A percentile compares a stretch with the other conserved stretches of the same genome.
Evolutionary conservation across 2,888 invertebrate species (phyloP).

Genomic region (Orthosia gothica): DNA sequence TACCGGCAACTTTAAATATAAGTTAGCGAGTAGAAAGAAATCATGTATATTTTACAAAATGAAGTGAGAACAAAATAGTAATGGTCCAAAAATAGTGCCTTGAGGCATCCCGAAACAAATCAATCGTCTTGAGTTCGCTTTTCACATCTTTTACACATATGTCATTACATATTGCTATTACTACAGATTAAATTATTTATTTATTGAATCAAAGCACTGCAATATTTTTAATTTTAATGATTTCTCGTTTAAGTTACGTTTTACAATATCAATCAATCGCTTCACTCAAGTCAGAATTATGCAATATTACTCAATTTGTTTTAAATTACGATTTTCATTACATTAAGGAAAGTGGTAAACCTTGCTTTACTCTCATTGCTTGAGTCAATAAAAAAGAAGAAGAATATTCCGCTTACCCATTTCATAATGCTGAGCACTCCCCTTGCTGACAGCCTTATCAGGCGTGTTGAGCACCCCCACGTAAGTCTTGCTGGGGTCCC

Average conservation of each 20-base stretch:
- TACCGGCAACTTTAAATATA: no score
- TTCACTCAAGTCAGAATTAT: neutral
- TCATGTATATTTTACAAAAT: no score
- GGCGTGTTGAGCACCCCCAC: slow-evolving; percentile 79
- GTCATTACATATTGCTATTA: no score
- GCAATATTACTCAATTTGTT: no score
- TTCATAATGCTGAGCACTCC: slow-evolving; percentile 86
- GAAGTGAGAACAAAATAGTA: neutral
- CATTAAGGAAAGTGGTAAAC: no score
- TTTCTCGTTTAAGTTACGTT: neutral
- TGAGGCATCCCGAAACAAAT: neutral
- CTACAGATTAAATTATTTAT: neutral
- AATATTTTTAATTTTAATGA: neutral
- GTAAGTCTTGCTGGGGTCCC: slow-evolving; percentile 91
- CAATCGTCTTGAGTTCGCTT: no score
- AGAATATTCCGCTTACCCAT: slow-evolving; percentile 80
- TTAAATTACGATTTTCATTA: no score
- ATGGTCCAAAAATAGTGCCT: slow-evolving; percentile 34
- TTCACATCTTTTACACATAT: no score
- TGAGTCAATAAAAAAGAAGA: neutral
- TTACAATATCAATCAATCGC: slow-evolving; percentile 22
- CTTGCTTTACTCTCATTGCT: no score
- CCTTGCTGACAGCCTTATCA: slow-evolving; percentile 75
- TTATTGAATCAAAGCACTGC: neutral
- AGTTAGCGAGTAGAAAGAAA: no score